phyloP scores from a whole-genome alignment of 2,888 invertebrate genomes.

The Syrphus vitripennis region DNA sequence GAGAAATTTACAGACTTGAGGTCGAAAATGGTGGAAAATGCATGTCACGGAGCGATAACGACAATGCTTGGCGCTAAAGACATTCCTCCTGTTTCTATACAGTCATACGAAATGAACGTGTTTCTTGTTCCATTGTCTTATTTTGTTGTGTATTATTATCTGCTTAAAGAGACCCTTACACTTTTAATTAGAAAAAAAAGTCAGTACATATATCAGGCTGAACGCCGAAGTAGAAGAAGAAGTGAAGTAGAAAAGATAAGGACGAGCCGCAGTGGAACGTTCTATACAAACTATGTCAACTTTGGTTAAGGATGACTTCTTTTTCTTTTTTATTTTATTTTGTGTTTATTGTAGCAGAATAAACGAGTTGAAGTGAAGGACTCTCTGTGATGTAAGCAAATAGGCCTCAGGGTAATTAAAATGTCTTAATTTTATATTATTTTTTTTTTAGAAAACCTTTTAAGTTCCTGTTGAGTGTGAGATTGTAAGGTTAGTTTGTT shows the following conservation, averaged over 20 bases:
- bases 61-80: slow-evolving; percentile 23
- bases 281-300: slow-evolving; percentile 8
- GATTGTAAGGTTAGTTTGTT: too few species aligned
- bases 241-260: not conserved
- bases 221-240: too few species aligned
- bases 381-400: slow-evolving; percentile 12
- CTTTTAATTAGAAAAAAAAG: slow-evolving; percentile 46
- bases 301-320: slow-evolving; percentile 6
- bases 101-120: not conserved
- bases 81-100: not conserved
- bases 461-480: not conserved
- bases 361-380: not conserved
- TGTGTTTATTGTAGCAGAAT: too few species aligned
- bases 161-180: slow-evolving; percentile 4
- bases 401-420: slow-evolving; percentile 8
- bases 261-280: not conserved
- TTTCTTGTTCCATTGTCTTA: not conserved
- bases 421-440: not conserved
- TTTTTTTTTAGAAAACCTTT: not conserved
- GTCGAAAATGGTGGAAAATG: slow-evolving; percentile 40
- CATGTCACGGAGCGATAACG: slow-evolving; percentile 62
- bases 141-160: not conserved
- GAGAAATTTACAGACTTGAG: slow-evolving; percentile 10
- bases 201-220: not conserved
- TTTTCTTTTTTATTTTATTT: not conserved